Evolutionary conservation across 1,140 invertebrate species (phyloP).

Genomic region (Drosophila pachea): DNA sequence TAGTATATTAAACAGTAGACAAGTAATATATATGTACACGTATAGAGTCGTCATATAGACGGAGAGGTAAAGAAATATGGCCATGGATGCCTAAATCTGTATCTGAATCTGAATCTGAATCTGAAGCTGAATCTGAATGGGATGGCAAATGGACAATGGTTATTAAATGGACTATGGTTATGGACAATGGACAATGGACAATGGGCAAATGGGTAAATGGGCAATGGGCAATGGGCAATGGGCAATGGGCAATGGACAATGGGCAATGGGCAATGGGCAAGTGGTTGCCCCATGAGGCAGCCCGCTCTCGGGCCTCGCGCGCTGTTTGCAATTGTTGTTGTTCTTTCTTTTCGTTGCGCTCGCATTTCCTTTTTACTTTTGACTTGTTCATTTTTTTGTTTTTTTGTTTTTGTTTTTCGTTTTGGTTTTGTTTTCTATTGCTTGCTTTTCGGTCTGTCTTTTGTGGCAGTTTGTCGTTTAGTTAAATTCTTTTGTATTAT

Average conservation of each 20-base stretch:
- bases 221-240: slow-evolving; percentile 26
- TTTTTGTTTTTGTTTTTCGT: slow-evolving; percentile 19
- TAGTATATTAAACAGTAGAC: slow-evolving; percentile 9
- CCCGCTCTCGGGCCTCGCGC: slow-evolving; percentile 30
- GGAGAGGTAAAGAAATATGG: slow-evolving; percentile 34
- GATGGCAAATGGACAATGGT: slow-evolving; percentile 68
- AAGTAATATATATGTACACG: not conserved
- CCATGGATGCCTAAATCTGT: slow-evolving; percentile 30
- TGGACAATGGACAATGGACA: slow-evolving; percentile 39
- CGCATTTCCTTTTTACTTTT: slow-evolving; percentile 19
- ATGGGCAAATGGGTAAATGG: slow-evolving; percentile 19
- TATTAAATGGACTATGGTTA: slow-evolving; percentile 55
- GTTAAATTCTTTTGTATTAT: slow-evolving; percentile 33
- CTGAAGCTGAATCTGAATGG: slow-evolving; percentile 42
- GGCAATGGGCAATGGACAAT: slow-evolving; percentile 9
- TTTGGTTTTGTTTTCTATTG: slow-evolving; percentile 5
- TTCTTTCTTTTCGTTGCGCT: slow-evolving; percentile 17
- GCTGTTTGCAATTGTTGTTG: slow-evolving; percentile 41
- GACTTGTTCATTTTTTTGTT: slow-evolving; percentile 13
- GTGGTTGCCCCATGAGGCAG: slow-evolving; percentile 36
- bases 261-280: slow-evolving; percentile 40
- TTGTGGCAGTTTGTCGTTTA: slow-evolving; percentile 42
- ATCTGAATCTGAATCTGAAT: slow-evolving; percentile 40
- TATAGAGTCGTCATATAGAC: slow-evolving; percentile 17
- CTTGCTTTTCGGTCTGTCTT: slow-evolving; percentile 27